Evolutionary conservation across 2,888 invertebrate species (phyloP).

Genomic region (Andrena hattorfiana): DNA sequence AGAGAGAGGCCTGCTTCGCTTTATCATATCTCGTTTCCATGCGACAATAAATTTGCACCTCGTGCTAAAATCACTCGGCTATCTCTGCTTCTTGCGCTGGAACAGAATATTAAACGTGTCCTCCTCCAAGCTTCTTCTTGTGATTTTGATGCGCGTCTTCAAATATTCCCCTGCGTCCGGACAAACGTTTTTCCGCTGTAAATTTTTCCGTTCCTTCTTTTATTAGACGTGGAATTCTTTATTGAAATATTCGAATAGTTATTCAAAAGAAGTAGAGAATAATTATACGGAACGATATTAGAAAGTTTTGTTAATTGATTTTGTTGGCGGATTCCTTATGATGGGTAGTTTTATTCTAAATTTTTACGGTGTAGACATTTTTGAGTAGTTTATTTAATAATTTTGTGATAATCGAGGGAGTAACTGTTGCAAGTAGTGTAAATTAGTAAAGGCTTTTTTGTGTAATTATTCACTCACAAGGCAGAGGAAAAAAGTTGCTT

Average conservation of each 20-base stretch:
- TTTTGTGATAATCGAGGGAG: too few species aligned
- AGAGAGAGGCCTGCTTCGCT: conserved; percentile 45
- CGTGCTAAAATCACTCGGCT: conserved; percentile 58
- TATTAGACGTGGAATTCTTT: not conserved
- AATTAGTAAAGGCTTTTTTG: too few species aligned
- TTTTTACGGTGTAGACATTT: too few species aligned
- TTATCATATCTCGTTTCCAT: conserved; percentile 68
- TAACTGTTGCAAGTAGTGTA: too few species aligned
- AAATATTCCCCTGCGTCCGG: not conserved
- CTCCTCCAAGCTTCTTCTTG: conserved; percentile 1
- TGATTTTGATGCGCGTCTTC: not conserved
- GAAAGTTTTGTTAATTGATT: too few species aligned
- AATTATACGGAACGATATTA: too few species aligned
- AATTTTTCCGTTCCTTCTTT: not conserved
- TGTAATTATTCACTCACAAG: not conserved
- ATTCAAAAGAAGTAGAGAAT: not conserved
- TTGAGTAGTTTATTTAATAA: too few species aligned
- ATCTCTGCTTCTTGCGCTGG: conserved; percentile 33
- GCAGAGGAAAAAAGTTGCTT: not conserved
- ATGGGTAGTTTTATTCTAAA: too few species aligned
- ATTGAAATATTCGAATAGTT: not conserved
- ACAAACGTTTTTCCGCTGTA: not conserved
- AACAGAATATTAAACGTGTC: conserved; percentile 41
- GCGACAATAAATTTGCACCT: conserved; percentile 68
- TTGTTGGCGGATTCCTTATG: too few species aligned